Percentiles rank a stretch among this genome's conserved stretches.
Conservation (phyloP, 2,113 vertebrate genomes). For the Sapayoa aenigma region DNA sequence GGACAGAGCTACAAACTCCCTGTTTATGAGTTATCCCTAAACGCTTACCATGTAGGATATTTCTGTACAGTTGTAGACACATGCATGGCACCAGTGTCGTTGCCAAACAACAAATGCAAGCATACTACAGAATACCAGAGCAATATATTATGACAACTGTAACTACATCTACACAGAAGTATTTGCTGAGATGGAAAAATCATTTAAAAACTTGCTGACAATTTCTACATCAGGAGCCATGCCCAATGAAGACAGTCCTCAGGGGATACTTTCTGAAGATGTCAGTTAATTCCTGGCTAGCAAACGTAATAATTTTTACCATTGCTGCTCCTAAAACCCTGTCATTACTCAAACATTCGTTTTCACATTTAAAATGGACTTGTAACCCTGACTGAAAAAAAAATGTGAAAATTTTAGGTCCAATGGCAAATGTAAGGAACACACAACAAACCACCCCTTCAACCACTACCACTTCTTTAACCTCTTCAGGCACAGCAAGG, state of each 20-base stretch:
- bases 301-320: neutral
- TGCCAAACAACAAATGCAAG: neutral
- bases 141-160: neutral
- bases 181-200: neutral
- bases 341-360: neutral
- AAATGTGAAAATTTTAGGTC: neutral
- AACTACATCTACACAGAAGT: neutral
- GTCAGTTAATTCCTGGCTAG: neutral
- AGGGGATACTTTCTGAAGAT: neutral
- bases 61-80: neutral
- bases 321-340: neutral
- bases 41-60: neutral
- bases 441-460: fast-evolving
- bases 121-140: neutral
- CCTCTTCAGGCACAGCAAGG: fast-evolving
- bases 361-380: neutral
- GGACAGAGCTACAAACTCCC: neutral
- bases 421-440: neutral
- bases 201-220: neutral
- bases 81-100: neutral
- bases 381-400: neutral
- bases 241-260: neutral
- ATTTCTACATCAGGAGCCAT: neutral
- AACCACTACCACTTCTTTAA: neutral
- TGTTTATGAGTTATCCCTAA: neutral